Conservation (phyloP, 2,888 invertebrate species). For the Antheraea assamensis region DNA sequence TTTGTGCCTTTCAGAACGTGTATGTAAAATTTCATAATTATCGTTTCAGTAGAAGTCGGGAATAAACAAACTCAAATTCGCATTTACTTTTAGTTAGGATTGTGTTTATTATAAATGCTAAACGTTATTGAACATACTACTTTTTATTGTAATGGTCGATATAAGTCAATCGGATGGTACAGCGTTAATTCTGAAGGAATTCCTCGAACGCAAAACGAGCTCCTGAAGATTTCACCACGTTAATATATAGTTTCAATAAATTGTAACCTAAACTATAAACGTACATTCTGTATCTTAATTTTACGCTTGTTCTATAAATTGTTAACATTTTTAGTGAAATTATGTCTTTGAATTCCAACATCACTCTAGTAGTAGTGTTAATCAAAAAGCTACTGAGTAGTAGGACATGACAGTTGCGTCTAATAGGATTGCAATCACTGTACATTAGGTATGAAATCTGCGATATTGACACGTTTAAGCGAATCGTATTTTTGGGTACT, state of each 20-base stretch:
- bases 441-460: too few relatives aligned
- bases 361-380: neutral
- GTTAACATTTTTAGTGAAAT: neutral
- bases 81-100: too few relatives aligned
- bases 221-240: constrained; percentile 27
- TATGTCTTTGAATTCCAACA: neutral
- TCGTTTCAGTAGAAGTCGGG: too few relatives aligned
- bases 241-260: constrained; percentile 36
- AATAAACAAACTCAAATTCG: too few relatives aligned
- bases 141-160: constrained; percentile 1
- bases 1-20: too few relatives aligned
- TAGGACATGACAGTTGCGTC: too few relatives aligned
- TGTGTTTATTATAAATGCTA: too few relatives aligned
- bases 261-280: constrained; percentile 12
- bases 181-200: constrained; percentile 19
- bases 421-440: too few relatives aligned
- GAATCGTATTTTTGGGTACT: too few relatives aligned
- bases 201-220: constrained; percentile 22
- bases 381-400: neutral
- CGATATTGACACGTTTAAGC: too few relatives aligned
- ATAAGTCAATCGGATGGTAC: neutral
- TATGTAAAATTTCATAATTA: too few relatives aligned
- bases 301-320: neutral
- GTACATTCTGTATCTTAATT: constrained; percentile 1
- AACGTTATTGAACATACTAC: too few relatives aligned